Evolutionary conservation across 2,113 vertebrate genomes (phyloP).

Genomic region (Elgaria multicarinata): DNA sequence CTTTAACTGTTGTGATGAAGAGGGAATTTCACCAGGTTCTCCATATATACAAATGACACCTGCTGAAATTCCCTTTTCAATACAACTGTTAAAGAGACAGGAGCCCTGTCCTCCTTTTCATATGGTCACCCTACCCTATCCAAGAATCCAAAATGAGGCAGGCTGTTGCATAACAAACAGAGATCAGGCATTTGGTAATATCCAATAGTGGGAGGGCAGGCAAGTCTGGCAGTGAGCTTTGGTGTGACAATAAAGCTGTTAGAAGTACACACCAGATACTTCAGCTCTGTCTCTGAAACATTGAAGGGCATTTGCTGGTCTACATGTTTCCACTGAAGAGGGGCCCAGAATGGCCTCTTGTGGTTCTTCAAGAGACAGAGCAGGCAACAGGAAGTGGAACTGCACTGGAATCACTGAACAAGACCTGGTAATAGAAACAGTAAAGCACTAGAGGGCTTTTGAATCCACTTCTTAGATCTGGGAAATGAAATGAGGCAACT

Average conservation of each 20-base stretch:
- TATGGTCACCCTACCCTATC: no score
- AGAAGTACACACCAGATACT: neutral
- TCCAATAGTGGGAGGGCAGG: neutral
- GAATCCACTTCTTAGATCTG: neutral
- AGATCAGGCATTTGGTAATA: neutral
- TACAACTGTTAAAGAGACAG: no score
- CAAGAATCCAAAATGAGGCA: neutral
- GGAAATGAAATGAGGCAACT: neutral
- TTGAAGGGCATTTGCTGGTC: neutral
- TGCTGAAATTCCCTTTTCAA: no score
- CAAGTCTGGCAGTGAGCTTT: neutral
- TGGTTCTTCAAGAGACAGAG: neutral
- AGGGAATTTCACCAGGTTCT: no score
- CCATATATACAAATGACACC: no score
- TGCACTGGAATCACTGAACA: neutral
- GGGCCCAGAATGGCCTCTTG: neutral
- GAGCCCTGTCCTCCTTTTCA: no score
- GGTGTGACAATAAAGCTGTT: neutral
- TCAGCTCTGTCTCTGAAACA: neutral
- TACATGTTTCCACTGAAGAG: neutral
- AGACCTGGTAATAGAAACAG: neutral
- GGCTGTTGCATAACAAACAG: neutral
- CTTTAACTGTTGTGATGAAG: no score
- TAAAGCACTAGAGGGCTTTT: neutral
- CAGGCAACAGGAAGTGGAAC: neutral